Conservation (phyloP, 2,888 invertebrate genomes). For the Drosophila seclusa region DNA sequence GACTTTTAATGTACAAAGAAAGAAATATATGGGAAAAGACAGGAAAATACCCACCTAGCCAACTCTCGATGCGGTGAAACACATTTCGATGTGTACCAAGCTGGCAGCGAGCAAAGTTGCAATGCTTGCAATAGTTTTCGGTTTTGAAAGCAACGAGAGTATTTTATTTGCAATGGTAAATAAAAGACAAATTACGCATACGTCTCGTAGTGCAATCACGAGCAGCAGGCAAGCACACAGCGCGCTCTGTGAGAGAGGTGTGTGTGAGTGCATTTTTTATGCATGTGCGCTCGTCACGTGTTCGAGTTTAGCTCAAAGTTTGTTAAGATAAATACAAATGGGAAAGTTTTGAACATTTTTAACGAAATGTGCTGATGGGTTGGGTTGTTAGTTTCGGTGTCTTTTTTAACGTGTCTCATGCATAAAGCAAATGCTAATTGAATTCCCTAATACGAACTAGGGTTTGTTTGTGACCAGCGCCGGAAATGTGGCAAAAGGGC, state of each 20-base stretch:
- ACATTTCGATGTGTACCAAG: slow-evolving; percentile 24
- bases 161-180: slow-evolving; percentile 39
- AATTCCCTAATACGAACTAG: slow-evolving; percentile 58
- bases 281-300: slow-evolving; percentile 14
- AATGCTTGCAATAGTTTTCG: slow-evolving; percentile 3
- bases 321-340: slow-evolving; percentile 68
- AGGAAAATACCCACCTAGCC: slow-evolving; percentile 4
- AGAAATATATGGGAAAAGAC: background rate
- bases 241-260: background rate
- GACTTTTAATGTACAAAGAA: background rate
- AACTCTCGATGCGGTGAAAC: slow-evolving; percentile 10
- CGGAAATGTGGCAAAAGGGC: slow-evolving; percentile 17
- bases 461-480: slow-evolving; percentile 26
- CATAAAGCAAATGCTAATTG: slow-evolving; percentile 76
- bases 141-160: slow-evolving; percentile 26
- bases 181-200: slow-evolving; percentile 60
- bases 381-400: background rate
- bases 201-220: slow-evolving; percentile 56
- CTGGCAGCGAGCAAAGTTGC: slow-evolving; percentile 38
- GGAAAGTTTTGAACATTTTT: slow-evolving; percentile 45
- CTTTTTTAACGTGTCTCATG: slow-evolving; percentile 50
- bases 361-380: slow-evolving; percentile 15
- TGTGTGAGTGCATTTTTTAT: background rate
- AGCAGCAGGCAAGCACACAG: slow-evolving; percentile 29
- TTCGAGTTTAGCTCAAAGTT: slow-evolving; percentile 40